Evolutionary conservation across 2,888 invertebrate genomes (phyloP), one percentile per base, ranked within the genome.

Genomic region (Neoitamus cyanurus): DNA sequence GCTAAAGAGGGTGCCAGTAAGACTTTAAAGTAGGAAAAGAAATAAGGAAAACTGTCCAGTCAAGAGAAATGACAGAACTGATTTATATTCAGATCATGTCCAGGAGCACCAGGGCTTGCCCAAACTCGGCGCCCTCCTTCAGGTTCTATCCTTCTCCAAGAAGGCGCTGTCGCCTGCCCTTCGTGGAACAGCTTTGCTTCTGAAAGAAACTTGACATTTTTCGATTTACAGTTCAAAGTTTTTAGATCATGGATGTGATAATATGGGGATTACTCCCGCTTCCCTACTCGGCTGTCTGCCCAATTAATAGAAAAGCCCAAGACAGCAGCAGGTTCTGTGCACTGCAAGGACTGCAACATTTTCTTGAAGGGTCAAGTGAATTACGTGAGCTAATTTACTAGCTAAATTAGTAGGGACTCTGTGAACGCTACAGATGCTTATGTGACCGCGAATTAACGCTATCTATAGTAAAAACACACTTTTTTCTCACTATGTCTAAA

Each of bases 41-140:
- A 70, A 46, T 20, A 84, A 70, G 70, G 30, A 30, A 84, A 80
- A 80, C 84, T 80, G 84, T 70, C 84, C 84, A 84, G 84, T 80
- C 84, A 80, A 84, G 84, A 78, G 69, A 84, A 84, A 84, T 84
- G 72, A 78, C 84, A 48, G 46, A 84, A 84, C 84, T 84, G 84
- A 84, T 84, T 84, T 84, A 80, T 84, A 84, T 84, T 78, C 84
- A 80, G 48, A 46, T 78, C 84, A 70, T 84, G 84, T 58, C 70
- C 69, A 37, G 31, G 58, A 58, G 58, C 58, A 48, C 80, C 80
- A 20, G 80, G n/a, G 31, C 30, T 80, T 58, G 48, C 80, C 80
- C n/a, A 42, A 42, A 28, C 80, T 58, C 13, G 15, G 80, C 34
- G 48, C 80, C 31, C 20, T n/a, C 20, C 34, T 31, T 15, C 11